Evolutionary conservation across 2,797 vertebrate genomes (phyloP).

Genomic region (Neosilurus hyrtlii): DNA sequence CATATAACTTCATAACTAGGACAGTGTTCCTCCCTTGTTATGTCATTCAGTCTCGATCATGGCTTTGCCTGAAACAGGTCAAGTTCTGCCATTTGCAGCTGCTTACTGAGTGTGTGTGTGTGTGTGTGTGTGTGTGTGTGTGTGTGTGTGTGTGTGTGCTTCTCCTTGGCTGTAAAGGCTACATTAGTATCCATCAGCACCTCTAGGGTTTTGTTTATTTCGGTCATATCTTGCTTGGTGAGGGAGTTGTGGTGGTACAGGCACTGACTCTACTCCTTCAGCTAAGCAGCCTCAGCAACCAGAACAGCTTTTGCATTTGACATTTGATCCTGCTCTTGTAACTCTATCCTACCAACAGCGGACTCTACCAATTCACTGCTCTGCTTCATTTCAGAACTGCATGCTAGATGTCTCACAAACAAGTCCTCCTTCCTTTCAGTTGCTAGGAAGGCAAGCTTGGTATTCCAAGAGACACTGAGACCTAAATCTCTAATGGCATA

Average conservation of each 20-base stretch:
- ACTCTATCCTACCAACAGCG: constrained; percentile 43
- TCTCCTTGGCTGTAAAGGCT: constrained; percentile 56
- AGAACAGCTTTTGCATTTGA: constrained; percentile 35
- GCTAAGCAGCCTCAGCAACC: constrained; percentile 23
- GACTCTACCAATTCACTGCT: constrained; percentile 49
- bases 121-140: constrained; percentile 29
- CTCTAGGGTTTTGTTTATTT: constrained; percentile 54
- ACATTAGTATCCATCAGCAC: constrained; percentile 63
- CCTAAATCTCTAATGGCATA: constrained; percentile 50
- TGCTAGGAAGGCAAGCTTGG: constrained; percentile 30
- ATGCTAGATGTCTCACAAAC: constrained; percentile 18
- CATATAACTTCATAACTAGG: background rate
- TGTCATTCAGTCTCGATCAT: background rate
- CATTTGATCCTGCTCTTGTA: constrained; percentile 45
- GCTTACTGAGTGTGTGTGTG: constrained; percentile 60
- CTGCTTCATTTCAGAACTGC: constrained; percentile 1
- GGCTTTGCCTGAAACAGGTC: background rate
- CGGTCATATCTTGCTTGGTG: constrained; percentile 55
- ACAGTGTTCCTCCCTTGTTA: background rate
- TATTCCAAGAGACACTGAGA: constrained; percentile 40
- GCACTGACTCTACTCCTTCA: constrained; percentile 44
- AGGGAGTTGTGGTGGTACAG: background rate
- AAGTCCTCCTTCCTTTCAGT: constrained; percentile 30
- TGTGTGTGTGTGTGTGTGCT: constrained; percentile 60
- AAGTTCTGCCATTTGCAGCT: constrained; percentile 51